These are phyloP conservation scores for Hemibates koningsi DNA, from an alignment of 2,113 vertebrate genomes.

Conservation along the genomic window DNA sequence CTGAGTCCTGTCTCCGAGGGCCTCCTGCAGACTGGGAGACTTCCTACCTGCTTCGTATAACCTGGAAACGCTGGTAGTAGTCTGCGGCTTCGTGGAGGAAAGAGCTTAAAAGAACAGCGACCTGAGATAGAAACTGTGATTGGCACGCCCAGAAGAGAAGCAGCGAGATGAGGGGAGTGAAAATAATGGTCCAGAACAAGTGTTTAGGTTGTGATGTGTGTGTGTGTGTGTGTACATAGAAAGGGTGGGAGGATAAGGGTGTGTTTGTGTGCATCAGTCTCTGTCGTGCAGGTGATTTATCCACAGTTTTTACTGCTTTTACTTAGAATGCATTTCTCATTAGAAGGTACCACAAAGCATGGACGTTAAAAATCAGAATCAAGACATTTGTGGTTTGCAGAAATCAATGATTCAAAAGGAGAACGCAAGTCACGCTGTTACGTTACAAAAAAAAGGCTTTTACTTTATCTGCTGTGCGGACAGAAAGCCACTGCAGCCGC, in stretches of 20 bases:
- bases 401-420: background rate
- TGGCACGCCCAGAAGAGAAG: background rate
- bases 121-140: background rate
- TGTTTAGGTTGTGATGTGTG: background rate
- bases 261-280: background rate
- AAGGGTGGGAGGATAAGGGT: background rate
- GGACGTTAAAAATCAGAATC: background rate
- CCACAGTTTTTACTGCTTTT: background rate
- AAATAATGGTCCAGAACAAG: background rate
- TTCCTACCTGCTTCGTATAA: background rate
- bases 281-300: background rate
- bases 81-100: background rate
- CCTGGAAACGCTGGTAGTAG: background rate
- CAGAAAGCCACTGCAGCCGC: background rate
- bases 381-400: background rate
- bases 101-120: background rate
- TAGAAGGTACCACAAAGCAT: background rate
- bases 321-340: background rate
- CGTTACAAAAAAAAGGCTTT: background rate
- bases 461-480: background rate
- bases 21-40: slow-evolving; percentile 14
- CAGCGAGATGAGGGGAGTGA: background rate
- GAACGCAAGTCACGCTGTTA: background rate
- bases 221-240: background rate
- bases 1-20: slow-evolving; percentile 8